Evolutionary conservation across 2,888 invertebrate genomes (phyloP).

Genomic region (Tiliacea aurago): DNA sequence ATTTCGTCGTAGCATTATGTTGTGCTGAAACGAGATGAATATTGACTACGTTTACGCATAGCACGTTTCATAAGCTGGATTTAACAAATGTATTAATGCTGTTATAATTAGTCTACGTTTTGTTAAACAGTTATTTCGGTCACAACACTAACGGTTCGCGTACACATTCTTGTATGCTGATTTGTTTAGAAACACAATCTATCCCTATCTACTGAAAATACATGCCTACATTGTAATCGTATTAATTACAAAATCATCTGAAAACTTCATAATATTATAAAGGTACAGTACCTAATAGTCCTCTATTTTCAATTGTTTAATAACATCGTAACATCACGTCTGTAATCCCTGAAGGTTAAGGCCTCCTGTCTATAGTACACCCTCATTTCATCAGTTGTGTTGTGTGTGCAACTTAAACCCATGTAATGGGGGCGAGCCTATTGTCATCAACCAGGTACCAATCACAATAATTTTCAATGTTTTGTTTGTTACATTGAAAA

Average conservation of each 20-base stretch:
- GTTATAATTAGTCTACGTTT: conserved; percentile 35
- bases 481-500: too few relatives aligned
- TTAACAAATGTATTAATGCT: conserved; percentile 6
- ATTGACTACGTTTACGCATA: not conserved
- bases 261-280: not conserved
- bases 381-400: too few relatives aligned
- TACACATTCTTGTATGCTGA: conserved; percentile 19
- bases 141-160: conserved; percentile 30
- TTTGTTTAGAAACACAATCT: conserved; percentile 22
- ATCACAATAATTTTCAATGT: too few relatives aligned
- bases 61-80: conserved; percentile 3
- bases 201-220: not conserved
- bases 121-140: conserved; percentile 50
- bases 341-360: too few relatives aligned
- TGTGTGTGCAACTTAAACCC: too few relatives aligned
- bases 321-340: too few relatives aligned
- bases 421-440: too few relatives aligned
- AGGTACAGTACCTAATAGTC: not conserved
- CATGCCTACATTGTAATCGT: not conserved
- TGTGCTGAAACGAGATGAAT: not conserved
- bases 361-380: too few relatives aligned
- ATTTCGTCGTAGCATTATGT: not conserved
- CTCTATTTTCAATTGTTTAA: too few relatives aligned
- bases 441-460: too few relatives aligned
- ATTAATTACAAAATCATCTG: not conserved